Evolutionary conservation across 2,888 invertebrate species (phyloP).

Genomic region (Gibbula magus): DNA sequence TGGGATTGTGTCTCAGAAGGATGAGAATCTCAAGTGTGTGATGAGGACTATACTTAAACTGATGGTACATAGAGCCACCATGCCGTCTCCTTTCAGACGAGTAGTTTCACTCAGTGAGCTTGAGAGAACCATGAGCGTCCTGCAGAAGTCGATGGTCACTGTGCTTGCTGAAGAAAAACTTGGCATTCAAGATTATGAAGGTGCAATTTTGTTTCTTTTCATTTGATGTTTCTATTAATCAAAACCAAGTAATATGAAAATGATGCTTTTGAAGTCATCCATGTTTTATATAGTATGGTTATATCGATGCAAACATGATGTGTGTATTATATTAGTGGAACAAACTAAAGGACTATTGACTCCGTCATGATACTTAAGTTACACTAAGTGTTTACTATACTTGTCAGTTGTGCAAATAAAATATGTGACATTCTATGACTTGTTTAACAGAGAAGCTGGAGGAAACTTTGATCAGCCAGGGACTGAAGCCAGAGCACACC

Average conservation of each 20-base stretch:
- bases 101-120: conserved; percentile 70
- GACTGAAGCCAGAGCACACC: conserved; percentile 8
- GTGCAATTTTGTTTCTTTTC: conserved; percentile 36
- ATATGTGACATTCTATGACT: no score
- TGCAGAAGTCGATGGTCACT: conserved; percentile 68
- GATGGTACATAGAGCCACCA: conserved; percentile 69
- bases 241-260: no score
- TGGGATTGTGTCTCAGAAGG: conserved; percentile 58
- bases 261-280: no score
- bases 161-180: conserved; percentile 74
- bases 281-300: no score
- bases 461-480: conserved; percentile 10
- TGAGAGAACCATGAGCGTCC: conserved; percentile 71
- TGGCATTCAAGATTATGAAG: conserved; percentile 72
- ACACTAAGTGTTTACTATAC: neutral
- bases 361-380: conserved; percentile 3
- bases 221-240: no score
- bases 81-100: conserved; percentile 66
- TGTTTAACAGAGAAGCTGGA: conserved; percentile 14
- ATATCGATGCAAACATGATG: no score
- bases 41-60: conserved; percentile 69
- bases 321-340: no score
- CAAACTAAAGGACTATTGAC: no score
- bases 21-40: conserved; percentile 61
- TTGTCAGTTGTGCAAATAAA: neutral